Evolutionary conservation across 35 echinoderm and acorn worm genomes (phyloP).

Genomic region (Lytechinus pictus): DNA sequence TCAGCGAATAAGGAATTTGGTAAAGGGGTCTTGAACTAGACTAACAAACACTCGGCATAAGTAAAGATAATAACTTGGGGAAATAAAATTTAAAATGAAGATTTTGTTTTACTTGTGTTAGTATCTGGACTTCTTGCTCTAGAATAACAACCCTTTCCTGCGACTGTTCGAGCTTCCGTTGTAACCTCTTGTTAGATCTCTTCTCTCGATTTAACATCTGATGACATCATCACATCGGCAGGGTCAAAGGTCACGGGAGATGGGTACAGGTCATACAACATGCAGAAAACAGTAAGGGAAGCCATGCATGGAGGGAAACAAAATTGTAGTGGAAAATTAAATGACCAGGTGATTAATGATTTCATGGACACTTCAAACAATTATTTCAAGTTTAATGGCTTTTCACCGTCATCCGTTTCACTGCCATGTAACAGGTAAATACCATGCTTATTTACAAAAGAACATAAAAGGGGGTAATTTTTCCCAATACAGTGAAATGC

Average conservation of each 20-base stretch:
- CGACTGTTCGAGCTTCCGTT: not conserved
- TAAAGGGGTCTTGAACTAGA: no score
- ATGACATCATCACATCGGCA: not conserved
- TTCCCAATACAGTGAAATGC: no score
- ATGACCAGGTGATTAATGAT: not conserved
- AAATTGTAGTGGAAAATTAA: not conserved
- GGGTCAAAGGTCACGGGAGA: not conserved
- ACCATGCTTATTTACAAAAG: no score
- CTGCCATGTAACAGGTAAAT: no score
- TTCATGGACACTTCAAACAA: no score
- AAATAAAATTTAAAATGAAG: no score
- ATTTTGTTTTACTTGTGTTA: slow-evolving; percentile 21
- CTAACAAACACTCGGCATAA: no score
- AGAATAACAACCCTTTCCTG: not conserved
- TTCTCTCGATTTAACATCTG: slow-evolving; percentile 39
- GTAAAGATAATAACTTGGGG: no score
- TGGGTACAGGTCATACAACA: not conserved
- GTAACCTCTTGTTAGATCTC: slow-evolving; percentile 23
- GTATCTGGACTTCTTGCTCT: slow-evolving; percentile 38
- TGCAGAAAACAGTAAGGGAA: not conserved
- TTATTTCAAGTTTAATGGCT: no score
- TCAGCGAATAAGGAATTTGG: no score
- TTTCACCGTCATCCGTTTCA: no score
- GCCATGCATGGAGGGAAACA: slow-evolving; percentile 6
- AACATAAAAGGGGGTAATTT: no score